Base-by-base conservation (phyloP, 1,140 invertebrate genomes). In the Zaprionus capensis region DNA sequence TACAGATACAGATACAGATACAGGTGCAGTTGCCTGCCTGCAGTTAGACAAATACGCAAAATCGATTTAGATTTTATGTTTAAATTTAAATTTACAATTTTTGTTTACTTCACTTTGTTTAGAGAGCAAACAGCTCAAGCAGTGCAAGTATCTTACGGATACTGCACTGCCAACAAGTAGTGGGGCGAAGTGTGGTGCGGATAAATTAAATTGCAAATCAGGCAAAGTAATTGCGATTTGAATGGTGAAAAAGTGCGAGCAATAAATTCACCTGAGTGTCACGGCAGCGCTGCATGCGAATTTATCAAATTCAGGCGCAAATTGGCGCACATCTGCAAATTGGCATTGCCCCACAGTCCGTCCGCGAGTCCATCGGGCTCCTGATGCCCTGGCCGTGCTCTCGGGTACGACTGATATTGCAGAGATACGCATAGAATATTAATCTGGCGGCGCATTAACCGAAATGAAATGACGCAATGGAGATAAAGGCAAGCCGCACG, bases 301-400 rank as follows among this genome's bases (percentile, higher is more conserved):
- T 90, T 90, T 91, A 90, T 91, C 86, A 90, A 90, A 90, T 86
- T 82, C 82, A 87, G 76, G 84, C 86, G 86, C 64, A 91, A 90
- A 90, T 90, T 90, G 86, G 82, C 86, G 77, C 86, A 90, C 86
- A 90, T 90, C 85, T 85, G 85, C 86, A 90, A 87, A 90, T 88
- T 81, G 84, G 71, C 56, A 63, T 64, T 56, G 59, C 75, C 69
- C 68, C 59, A 58, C 41, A 63, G 62, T 53, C 36, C 11, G 5
- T 26, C 24, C 4, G 24, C 5, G 24, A 26, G 24, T 24, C 24
- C 24, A 24, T 24, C 24, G 24, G 24, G 24, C 24, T 26, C 24
- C 14, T 22, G 22, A 22, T 22, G 2, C 22, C 22, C 20, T 46
- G n/a, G 28, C 17, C 31, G 24, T 44, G 24, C 31, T 1, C 31